Evolutionary conservation across 2,113 vertebrate species (phyloP), one percentile per base, ranked within the genome.

Genomic region (Megaceryle maxima): DNA sequence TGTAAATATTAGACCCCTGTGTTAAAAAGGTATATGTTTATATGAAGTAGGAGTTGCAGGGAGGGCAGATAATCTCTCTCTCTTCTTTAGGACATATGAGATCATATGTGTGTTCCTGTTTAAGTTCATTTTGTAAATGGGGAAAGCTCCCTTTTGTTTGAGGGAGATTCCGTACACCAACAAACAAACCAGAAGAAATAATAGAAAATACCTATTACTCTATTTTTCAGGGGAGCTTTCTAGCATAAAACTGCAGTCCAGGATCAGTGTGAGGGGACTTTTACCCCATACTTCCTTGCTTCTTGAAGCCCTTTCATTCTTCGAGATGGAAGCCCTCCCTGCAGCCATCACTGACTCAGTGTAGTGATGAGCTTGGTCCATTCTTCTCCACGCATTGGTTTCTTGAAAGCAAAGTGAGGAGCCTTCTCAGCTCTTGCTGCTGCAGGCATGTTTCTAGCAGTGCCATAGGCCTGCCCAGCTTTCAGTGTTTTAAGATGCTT

Each of bases 331-430:
- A 56, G 62, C 48, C 75, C 20, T 68, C 21, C 55, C 17, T 3
- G 46, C 16, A 62, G 46, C 41, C 1, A 1, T 15, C 74, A 10
- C 33, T 31, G 53, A 41, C 55, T 50, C 26, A 11, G 33, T 2
- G 18, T 17, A 22, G 39, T 11, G 46, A 43, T 69, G 68, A 63
- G 33, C 48, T 39, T 22, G n/a, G 51, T 46, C 63, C 4, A 1
- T 0, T 1, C 51, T 46, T 82, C 51, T 66, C 37, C 25, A 3
- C 12, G 11, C 2, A 2, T 24, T 1, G 0, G 8, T 41, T 72
- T 72, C 44, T 39, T 53, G n/a, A 43, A 57, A 55, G 70, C 17
- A 43, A 60, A 46, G 5, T 0, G 2, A 79, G 53, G 29, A 53
- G 20, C 48, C 28, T 35, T 22, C 44, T 14, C 33, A 41, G 26